Evolutionary conservation across 2,797 vertebrate species (phyloP).

Genomic region (Sciaenops ocellatus): DNA sequence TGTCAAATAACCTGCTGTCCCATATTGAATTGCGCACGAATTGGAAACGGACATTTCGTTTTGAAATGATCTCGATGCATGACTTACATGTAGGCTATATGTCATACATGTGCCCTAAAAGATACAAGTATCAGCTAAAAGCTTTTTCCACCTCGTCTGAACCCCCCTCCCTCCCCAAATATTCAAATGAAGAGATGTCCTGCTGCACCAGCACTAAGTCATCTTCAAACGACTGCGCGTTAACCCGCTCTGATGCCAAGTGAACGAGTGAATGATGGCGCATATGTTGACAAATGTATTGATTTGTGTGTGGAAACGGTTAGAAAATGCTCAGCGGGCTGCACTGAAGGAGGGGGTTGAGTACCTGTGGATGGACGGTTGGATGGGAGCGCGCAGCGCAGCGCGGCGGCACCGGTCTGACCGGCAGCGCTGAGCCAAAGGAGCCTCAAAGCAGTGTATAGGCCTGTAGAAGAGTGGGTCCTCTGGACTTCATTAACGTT

Average conservation of each 20-base stretch:
- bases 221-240: conserved; percentile 58
- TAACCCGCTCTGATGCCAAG: conserved; percentile 33
- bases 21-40: conserved; percentile 65
- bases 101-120: background rate
- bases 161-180: conserved; percentile 35
- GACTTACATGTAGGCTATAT: background rate
- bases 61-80: conserved; percentile 7
- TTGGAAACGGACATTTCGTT: conserved; percentile 29
- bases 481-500: conserved; percentile 25
- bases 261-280: conserved; percentile 53
- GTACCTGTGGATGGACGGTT: conserved; percentile 77
- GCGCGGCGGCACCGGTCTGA: conserved; percentile 46
- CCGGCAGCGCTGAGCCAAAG: conserved; percentile 39
- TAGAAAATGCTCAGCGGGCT: conserved; percentile 37
- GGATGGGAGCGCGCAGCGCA: conserved; percentile 62
- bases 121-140: conserved; percentile 18
- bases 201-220: conserved; percentile 76
- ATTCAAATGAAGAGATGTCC: conserved; percentile 72
- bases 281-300: conserved; percentile 50
- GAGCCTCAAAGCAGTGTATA: conserved; percentile 24
- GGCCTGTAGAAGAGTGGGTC: conserved; percentile 22
- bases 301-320: conserved; percentile 47
- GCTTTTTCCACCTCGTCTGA: conserved; percentile 33
- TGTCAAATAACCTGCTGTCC: conserved; percentile 71
- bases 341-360: conserved; percentile 35